These are phyloP conservation scores for Erethizon dorsatum DNA, from an alignment of 2,797 vertebrate genomes.

Conservation along the genomic window DNA sequence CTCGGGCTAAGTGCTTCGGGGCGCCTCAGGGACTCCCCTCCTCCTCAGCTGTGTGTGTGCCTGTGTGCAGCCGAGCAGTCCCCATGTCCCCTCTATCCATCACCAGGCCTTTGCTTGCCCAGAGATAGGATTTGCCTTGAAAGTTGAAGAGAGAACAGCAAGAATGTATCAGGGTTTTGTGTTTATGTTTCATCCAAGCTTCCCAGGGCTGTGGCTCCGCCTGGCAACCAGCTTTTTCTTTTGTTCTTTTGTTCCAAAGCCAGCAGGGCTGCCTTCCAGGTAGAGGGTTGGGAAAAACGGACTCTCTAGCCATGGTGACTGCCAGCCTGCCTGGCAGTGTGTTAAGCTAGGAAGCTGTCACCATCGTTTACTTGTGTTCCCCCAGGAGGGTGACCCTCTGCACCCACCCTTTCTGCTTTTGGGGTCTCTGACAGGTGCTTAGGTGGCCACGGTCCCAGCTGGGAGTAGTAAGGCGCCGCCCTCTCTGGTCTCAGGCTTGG, in stretches of 20 bases:
- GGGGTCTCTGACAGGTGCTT: not conserved
- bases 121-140: not conserved
- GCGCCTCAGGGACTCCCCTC: not conserved
- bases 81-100: not conserved
- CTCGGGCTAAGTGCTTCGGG: not conserved
- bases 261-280: not conserved
- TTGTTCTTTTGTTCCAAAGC: not conserved
- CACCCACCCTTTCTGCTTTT: not conserved
- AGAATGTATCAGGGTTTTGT: not conserved
- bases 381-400: not conserved
- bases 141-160: not conserved
- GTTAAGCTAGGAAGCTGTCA: not conserved
- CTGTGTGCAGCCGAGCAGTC: not conserved
- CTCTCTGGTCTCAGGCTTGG: not conserved
- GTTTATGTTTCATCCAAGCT: constrained; percentile 21
- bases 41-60: not conserved
- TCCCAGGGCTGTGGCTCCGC: not conserved
- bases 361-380: not conserved
- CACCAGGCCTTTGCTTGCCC: not conserved
- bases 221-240: not conserved
- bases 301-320: not conserved
- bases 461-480: not conserved
- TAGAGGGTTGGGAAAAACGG: not conserved
- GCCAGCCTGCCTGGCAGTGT: not conserved
- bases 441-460: not conserved